Evolutionary conservation across 2,113 vertebrate genomes (phyloP).

Genomic region (Parus major): DNA sequence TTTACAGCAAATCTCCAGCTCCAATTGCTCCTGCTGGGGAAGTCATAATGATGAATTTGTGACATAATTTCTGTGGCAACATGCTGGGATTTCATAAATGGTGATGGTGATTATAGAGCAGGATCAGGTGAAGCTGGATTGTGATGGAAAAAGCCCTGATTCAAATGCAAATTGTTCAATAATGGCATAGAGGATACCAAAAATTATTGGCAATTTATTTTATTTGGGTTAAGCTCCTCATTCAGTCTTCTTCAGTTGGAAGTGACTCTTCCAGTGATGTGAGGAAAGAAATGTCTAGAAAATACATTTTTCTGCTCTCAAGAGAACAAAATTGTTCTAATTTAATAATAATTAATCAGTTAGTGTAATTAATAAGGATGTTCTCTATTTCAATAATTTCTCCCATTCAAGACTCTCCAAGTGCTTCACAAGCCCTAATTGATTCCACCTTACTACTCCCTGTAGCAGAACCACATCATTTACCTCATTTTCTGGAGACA

Average conservation of each 20-base stretch:
- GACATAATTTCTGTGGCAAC: conserved; percentile 63
- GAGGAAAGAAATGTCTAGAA: conserved; percentile 2
- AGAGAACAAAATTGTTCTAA: conserved; percentile 16
- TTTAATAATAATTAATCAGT: conserved; percentile 41
- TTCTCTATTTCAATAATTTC: neutral
- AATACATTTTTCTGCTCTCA: neutral
- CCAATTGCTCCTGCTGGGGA: conserved; percentile 66
- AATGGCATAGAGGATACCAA: conserved; percentile 67
- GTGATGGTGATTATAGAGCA: conserved; percentile 60
- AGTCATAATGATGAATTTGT: conserved; percentile 67
- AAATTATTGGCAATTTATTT: conserved; percentile 74
- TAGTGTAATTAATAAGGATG: neutral
- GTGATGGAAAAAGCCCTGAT: conserved; percentile 59
- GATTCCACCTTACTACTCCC: neutral
- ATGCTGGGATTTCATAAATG: conserved; percentile 73
- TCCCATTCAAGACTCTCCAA: neutral
- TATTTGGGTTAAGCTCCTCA: conserved; percentile 68
- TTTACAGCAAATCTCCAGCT: conserved; percentile 26
- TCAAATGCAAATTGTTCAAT: conserved; percentile 72
- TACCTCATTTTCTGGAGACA: neutral
- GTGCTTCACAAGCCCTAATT: neutral
- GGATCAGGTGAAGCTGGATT: conserved; percentile 71
- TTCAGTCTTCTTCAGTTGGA: conserved; percentile 24
- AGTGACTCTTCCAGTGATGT: conserved; percentile 1
- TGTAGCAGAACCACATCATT: neutral